phyloP scores from a whole-genome alignment of 2,797 vertebrate genomes.

The Sebastiscus albofasciatus region DNA sequence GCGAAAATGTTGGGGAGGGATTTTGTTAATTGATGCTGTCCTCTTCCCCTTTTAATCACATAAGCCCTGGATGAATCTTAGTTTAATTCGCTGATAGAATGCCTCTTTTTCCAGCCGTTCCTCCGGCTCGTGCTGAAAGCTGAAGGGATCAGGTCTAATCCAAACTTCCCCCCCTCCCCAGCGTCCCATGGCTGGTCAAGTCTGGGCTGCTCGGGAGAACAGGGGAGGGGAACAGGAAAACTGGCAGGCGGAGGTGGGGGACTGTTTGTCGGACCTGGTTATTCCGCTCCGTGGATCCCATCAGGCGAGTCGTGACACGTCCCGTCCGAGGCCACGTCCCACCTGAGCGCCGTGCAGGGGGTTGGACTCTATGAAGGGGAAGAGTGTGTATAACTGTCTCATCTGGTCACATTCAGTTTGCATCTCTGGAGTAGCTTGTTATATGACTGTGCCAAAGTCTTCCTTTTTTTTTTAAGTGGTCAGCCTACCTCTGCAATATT shows the following conservation, averaged over 20 bases:
- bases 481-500: conserved; percentile 45
- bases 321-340: conserved; percentile 70
- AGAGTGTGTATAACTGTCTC: conserved; percentile 68
- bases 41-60: conserved; percentile 83
- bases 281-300: conserved; percentile 77
- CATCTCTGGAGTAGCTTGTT: conserved; percentile 53
- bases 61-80: conserved; percentile 81
- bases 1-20: conserved; percentile 76
- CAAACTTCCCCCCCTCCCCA: conserved; percentile 50
- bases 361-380: conserved; percentile 50
- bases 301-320: conserved; percentile 76
- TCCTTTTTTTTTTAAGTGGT: conserved; percentile 35
- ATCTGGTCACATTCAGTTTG: conserved; percentile 71
- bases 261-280: conserved; percentile 78
- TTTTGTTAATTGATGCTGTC: conserved; percentile 83
- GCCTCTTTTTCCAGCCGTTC: conserved; percentile 66
- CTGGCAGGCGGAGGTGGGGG: conserved; percentile 64
- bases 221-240: conserved; percentile 34
- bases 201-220: conserved; percentile 44
- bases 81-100: conserved; percentile 82
- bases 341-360: conserved; percentile 61
- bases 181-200: conserved; percentile 50
- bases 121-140: conserved; percentile 62
- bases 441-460: conserved; percentile 35
- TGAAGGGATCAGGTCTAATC: conserved; percentile 77